Percentiles rank a stretch among this genome's conserved stretches.
phyloP scores from a whole-genome alignment of 2,797 vertebrate genomes.

The Hyperoplus lanceolatus region DNA sequence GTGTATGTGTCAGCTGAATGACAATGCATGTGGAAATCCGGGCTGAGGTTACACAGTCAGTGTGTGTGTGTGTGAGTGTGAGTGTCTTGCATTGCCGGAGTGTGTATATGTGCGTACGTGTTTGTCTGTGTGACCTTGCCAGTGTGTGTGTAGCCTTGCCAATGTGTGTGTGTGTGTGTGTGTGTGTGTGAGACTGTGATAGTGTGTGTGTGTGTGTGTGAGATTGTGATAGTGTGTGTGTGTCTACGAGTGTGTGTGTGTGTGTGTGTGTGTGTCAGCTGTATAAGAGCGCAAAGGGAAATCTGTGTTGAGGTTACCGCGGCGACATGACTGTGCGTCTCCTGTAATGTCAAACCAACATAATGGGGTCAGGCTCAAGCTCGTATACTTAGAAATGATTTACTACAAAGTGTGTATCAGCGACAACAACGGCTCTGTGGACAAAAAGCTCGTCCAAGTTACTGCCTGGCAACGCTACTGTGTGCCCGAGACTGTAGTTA shows the following conservation, averaged over 20 bases:
- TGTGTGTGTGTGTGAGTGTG: conserved; percentile 20
- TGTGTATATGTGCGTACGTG: background rate
- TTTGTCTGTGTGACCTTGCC: background rate
- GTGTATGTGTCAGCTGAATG: no score
- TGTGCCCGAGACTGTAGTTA: background rate
- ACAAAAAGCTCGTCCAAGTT: background rate
- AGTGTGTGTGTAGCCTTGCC: background rate
- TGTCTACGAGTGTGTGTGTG: no score
- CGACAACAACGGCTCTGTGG: background rate
- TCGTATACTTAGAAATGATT: conserved; percentile 9
- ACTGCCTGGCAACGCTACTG: background rate
- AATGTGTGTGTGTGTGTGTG: conserved; percentile 1
- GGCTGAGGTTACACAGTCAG: background rate
- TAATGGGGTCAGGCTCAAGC: conserved; percentile 41
- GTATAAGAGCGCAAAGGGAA: background rate
- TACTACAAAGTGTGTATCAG: conserved; percentile 16
- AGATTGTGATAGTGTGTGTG: background rate
- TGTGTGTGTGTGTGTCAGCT: conserved; percentile 1
- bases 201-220: background rate
- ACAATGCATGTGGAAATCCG: no score
- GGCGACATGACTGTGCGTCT: conserved; percentile 42
- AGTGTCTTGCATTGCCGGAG: no score
- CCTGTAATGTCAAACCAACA: conserved; percentile 34
- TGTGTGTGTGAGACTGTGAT: background rate
- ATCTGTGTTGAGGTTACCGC: conserved; percentile 17